These are phyloP conservation scores for Oscheius sp. DNA, from an alignment of 2,888 invertebrate genomes.

Conservation along the genomic window DNA sequence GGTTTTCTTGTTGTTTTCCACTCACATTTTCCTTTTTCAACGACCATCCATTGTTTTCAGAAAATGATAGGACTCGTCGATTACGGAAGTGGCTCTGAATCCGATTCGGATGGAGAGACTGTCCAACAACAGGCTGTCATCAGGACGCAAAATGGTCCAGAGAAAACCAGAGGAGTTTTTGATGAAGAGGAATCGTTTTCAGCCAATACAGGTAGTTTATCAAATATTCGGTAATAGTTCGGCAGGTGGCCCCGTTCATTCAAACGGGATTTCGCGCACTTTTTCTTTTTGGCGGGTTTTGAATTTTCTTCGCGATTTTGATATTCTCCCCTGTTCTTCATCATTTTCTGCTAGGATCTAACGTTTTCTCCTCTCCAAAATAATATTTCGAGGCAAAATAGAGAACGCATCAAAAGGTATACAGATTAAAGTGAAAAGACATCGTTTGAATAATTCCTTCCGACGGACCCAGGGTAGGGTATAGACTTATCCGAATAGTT, in stretches of 20 bases:
- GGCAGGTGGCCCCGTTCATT: neutral
- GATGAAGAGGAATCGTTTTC: conserved; percentile 4
- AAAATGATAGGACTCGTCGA: conserved; percentile 41
- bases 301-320: too few species aligned
- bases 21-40: neutral
- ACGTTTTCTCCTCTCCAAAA: too few species aligned
- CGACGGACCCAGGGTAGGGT: too few species aligned
- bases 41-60: neutral
- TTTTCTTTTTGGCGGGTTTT: too few species aligned
- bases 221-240: neutral
- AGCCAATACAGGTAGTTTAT: conserved; percentile 5
- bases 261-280: too few species aligned
- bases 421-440: too few species aligned
- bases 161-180: neutral
- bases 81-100: conserved; percentile 42
- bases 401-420: too few species aligned
- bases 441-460: too few species aligned
- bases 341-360: too few species aligned
- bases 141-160: neutral
- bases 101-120: conserved; percentile 35
- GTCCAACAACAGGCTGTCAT: neutral
- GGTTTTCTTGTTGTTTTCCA: neutral
- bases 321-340: too few species aligned
- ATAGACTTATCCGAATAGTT: too few species aligned
- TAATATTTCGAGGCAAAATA: too few species aligned